Conservation (phyloP, 2,888 invertebrate genomes). For the Sericinus montela region DNA sequence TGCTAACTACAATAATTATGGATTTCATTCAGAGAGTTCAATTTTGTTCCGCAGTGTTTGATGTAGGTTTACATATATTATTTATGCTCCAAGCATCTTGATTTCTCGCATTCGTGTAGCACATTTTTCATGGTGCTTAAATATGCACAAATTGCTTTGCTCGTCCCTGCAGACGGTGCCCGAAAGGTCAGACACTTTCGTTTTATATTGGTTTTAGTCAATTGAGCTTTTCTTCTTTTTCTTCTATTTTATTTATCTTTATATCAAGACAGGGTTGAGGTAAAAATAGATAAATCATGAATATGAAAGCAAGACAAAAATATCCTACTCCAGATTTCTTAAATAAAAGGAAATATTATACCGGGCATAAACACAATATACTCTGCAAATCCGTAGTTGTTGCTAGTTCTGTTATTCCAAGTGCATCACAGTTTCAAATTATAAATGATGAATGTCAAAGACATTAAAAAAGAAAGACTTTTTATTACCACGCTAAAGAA, state of each 20-base stretch:
- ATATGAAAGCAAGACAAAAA: too few relatives aligned
- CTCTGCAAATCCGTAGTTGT: too few relatives aligned
- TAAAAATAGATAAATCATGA: too few relatives aligned
- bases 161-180: constrained; percentile 25
- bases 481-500: not conserved
- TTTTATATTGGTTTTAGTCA: constrained; percentile 26
- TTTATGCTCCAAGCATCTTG: constrained; percentile 28
- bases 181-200: constrained; percentile 25
- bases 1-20: not conserved
- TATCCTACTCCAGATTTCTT: too few relatives aligned
- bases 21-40: constrained; percentile 15
- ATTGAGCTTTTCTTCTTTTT: constrained; percentile 14
- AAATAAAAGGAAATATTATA: too few relatives aligned
- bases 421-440: too few relatives aligned
- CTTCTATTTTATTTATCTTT: not conserved
- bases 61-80: constrained; percentile 27
- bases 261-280: not conserved
- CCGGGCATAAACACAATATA: too few relatives aligned
- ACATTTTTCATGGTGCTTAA: constrained; percentile 39
- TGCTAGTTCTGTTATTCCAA: too few relatives aligned
- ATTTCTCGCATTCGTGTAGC: constrained; percentile 28
- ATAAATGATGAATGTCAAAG: too few relatives aligned
- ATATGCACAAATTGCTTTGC: constrained; percentile 40
- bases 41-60: constrained; percentile 25
- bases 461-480: too few relatives aligned